Conservation (phyloP, 1,140 invertebrate genomes). For the Hylaeus anthracinus region DNA sequence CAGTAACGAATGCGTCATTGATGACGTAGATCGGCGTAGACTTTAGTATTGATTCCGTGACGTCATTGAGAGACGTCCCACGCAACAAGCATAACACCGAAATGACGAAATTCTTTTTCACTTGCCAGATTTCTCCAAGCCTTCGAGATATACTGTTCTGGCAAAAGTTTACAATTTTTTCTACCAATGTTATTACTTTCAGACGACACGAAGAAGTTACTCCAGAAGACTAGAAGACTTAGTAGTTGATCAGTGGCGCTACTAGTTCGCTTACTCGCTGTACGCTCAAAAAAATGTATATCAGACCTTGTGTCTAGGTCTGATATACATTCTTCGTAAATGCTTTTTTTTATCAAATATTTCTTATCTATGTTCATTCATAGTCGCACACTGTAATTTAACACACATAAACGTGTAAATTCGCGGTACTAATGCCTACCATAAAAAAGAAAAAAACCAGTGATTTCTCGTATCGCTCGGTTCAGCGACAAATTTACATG, state of each 20-base stretch:
- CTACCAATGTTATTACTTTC: too few species aligned
- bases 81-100: slow-evolving; percentile 17
- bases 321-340: neutral
- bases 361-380: fast-evolving
- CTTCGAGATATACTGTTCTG: too few species aligned
- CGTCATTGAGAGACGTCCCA: slow-evolving; percentile 51
- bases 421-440: neutral
- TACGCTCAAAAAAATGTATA: too few species aligned
- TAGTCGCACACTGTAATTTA: neutral
- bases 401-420: neutral
- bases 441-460: neutral
- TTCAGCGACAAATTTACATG: slow-evolving; percentile 32
- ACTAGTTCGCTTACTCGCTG: too few species aligned
- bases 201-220: too few species aligned
- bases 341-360: neutral
- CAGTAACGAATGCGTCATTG: slow-evolving; percentile 16
- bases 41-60: slow-evolving; percentile 59
- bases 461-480: neutral
- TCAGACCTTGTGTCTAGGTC: too few species aligned
- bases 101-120: slow-evolving; percentile 12
- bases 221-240: too few species aligned
- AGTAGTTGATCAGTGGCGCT: too few species aligned
- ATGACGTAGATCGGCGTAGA: slow-evolving; percentile 48
- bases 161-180: too few species aligned
- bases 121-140: too few species aligned